Conservation (phyloP, 2,113 vertebrate genomes). For the Barnardius zonarius region DNA sequence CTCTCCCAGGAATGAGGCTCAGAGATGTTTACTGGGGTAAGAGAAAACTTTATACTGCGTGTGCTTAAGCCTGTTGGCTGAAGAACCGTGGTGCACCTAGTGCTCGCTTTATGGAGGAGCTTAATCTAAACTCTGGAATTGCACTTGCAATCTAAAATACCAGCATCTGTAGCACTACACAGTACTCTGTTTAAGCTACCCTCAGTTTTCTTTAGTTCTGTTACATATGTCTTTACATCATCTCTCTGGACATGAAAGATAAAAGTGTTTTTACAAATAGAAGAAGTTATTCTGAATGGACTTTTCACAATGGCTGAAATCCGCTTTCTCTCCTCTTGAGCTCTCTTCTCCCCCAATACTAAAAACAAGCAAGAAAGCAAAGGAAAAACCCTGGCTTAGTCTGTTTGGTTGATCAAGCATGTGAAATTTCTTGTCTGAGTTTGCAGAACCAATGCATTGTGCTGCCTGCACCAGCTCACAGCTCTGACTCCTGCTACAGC, state of each 20-base stretch:
- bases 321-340: background rate
- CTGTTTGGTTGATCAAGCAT: background rate
- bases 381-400: background rate
- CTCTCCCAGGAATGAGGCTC: background rate
- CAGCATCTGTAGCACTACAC: background rate
- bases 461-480: background rate
- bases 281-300: background rate
- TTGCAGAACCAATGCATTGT: background rate
- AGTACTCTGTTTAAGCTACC: background rate
- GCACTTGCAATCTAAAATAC: background rate
- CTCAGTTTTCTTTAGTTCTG: background rate
- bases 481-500: background rate
- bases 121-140: background rate
- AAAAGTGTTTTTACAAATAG: background rate
- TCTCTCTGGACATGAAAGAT: background rate
- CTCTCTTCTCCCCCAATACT: background rate
- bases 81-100: background rate
- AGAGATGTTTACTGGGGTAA: background rate
- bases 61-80: accelerated
- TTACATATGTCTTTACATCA: accelerated
- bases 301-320: background rate
- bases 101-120: background rate
- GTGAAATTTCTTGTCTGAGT: background rate
- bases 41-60: background rate
- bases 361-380: background rate